These are phyloP conservation scores for Simalia tracyae DNA, from an alignment of 2,797 vertebrate genomes.

Conservation along the genomic window DNA sequence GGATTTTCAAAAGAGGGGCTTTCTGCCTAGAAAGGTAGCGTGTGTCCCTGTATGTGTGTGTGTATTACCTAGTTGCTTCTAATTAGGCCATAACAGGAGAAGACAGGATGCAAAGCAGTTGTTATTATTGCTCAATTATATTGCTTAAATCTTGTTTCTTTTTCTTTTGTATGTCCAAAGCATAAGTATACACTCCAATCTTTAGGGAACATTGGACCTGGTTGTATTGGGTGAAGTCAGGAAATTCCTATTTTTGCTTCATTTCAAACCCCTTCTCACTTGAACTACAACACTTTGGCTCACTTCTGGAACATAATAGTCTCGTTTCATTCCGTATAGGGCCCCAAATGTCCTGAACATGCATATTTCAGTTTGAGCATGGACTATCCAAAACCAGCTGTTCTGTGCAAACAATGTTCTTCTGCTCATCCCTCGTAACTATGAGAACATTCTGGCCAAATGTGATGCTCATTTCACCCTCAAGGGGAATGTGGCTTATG, in stretches of 20 bases:
- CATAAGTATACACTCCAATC: not conserved
- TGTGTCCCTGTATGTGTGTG: not conserved
- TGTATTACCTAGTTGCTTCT: not conserved
- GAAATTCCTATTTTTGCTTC: not conserved
- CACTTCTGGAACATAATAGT: not conserved
- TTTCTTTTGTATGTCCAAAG: not conserved
- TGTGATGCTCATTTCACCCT: not conserved
- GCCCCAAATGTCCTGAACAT: not conserved
- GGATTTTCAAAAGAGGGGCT: not conserved
- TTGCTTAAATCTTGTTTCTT: not conserved
- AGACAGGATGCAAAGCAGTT: not conserved
- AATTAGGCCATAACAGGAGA: not conserved
- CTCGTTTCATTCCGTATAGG: not conserved
- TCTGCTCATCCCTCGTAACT: not conserved
- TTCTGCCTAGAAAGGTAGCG: not conserved
- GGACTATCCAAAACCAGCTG: not conserved
- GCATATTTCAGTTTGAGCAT: not conserved
- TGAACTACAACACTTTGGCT: not conserved
- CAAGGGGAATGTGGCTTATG: not conserved
- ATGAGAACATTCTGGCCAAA: not conserved
- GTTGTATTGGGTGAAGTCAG: not conserved
- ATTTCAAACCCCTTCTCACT: not conserved
- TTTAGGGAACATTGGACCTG: not conserved
- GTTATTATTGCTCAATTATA: not conserved
- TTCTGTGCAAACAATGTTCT: not conserved